Percentiles rank a stretch among this genome's conserved stretches.
Conservation (phyloP, 2,797 vertebrate species). For the Morelia viridis region DNA sequence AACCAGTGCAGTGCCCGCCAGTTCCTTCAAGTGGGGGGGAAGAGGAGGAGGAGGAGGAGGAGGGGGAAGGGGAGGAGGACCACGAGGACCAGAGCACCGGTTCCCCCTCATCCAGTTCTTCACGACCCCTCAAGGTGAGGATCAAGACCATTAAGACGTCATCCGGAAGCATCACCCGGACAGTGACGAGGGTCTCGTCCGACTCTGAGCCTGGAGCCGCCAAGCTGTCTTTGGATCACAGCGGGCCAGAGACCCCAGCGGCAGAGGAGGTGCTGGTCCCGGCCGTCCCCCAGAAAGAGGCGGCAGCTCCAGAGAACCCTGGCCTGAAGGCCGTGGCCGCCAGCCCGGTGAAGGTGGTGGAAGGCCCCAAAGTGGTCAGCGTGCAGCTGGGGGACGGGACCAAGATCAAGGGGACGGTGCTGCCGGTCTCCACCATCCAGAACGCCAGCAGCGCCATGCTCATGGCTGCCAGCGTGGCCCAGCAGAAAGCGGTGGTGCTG, state of each 20-base stretch:
- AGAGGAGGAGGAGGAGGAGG: constrained; percentile 77
- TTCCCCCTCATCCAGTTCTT: constrained; percentile 79
- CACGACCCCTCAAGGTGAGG: constrained; percentile 89
- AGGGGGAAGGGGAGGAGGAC: constrained; percentile 70
- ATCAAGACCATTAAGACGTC: constrained; percentile 94
- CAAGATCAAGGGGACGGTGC: constrained; percentile 75
- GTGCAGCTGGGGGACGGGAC: constrained; percentile 75
- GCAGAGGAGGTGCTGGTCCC: constrained; percentile 9
- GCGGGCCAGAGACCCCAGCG: constrained; percentile 42
- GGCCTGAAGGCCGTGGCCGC: background rate
- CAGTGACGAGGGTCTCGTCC: constrained; percentile 79
- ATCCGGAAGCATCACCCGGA: constrained; percentile 83
- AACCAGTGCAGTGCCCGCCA: constrained; percentile 7
- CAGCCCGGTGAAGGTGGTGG: constrained; percentile 21
- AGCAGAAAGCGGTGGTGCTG: constrained; percentile 76
- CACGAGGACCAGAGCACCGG: constrained; percentile 80
- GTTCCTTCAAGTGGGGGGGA: constrained; percentile 68
- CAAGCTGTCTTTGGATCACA: constrained; percentile 30
- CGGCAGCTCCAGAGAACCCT: fast-evolving
- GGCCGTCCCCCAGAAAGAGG: constrained; percentile 11
- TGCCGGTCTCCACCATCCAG: constrained; percentile 82
- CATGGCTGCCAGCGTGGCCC: constrained; percentile 84
- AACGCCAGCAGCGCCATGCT: constrained; percentile 92
- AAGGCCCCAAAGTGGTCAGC: constrained; percentile 69
- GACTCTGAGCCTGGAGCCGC: constrained; percentile 61